Evolutionary conservation across 1,140 invertebrate genomes (phyloP).

Genomic region (Eriosoma lanigerum): DNA sequence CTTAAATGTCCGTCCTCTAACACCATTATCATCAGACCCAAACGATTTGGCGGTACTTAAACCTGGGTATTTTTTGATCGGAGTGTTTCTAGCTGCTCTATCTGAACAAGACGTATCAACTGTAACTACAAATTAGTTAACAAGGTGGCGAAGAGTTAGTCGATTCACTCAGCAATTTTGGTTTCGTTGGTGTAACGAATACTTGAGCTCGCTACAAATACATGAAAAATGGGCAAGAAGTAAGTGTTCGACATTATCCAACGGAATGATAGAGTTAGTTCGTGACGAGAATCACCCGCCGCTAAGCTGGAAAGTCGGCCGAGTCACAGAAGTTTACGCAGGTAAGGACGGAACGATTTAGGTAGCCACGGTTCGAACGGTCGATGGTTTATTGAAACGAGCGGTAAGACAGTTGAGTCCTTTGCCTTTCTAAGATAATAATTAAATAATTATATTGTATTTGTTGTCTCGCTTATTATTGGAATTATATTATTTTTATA

Average conservation of each 20-base stretch:
- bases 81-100: slow-evolving; percentile 25
- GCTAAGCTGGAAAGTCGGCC: too few relatives aligned
- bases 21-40: not conserved
- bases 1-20: slow-evolving; percentile 56
- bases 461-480: too few relatives aligned
- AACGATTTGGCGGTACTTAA: slow-evolving; percentile 37
- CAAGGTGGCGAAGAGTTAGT: not conserved
- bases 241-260: not conserved
- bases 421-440: too few relatives aligned
- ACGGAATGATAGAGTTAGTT: not conserved
- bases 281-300: too few relatives aligned
- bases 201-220: too few relatives aligned
- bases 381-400: not conserved
- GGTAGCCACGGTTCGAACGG: not conserved
- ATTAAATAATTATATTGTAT: too few relatives aligned
- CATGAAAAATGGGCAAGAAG: not conserved
- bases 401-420: not conserved
- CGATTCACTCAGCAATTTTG: not conserved
- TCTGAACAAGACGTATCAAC: slow-evolving; percentile 25
- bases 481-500: too few relatives aligned
- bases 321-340: too few relatives aligned
- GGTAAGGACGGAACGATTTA: slow-evolving; percentile 55
- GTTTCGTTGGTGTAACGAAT: not conserved
- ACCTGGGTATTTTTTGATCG: slow-evolving; percentile 56
- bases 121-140: too few relatives aligned